Evolutionary conservation across 2,888 invertebrate genomes (phyloP), one percentile per base, ranked within the genome.

Genomic region (Pogonocherus hispidulus): DNA sequence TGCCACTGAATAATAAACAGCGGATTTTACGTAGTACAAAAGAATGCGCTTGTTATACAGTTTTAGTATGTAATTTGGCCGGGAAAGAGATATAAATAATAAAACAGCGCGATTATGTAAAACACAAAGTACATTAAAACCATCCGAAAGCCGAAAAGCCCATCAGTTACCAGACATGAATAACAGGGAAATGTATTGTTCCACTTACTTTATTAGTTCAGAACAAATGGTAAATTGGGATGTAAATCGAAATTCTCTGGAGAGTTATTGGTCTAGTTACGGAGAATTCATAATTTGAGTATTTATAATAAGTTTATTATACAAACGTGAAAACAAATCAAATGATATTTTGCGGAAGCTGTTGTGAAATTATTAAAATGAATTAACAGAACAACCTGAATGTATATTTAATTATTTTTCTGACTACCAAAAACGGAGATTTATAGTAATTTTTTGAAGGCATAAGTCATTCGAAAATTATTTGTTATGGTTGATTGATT

Each of bases 21-120:
- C 41, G 3, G 41, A 14, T 41, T 41, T 27, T 41, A n/a, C 41
- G 41, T 41, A 41, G 14, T 41, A 14, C 41, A 41, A n/a, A 41
- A 41, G 41, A 41, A 14, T 41, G 41, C 41, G 14, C 41, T 41
- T 14, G 41, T 41, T 41, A 32, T n/a, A 41, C 41, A n/a, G 41
- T 41, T 41, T 41, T 41, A 41, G n/a, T 41, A 41, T 41, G 41
- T 41, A 41, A 41, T 41, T 41, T 41, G 41, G 41, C 41, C n/a
- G 14, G n/a, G 41, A n/a, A 41, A 41, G 41, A 41, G 41, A n/a
- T 41, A n/a, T 41, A 41, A 41, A 41, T 41, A 41, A 41, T 41
- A 41, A 41, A 41, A n/a, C 41, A 27, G 41, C 41, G 5, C 41
- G 41, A 41, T 41, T 41, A 41, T 41, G 41, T 41, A 41, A 41